phyloP scores from a whole-genome alignment of 2,797 vertebrate species.

The Leptatherina wallacei region DNA sequence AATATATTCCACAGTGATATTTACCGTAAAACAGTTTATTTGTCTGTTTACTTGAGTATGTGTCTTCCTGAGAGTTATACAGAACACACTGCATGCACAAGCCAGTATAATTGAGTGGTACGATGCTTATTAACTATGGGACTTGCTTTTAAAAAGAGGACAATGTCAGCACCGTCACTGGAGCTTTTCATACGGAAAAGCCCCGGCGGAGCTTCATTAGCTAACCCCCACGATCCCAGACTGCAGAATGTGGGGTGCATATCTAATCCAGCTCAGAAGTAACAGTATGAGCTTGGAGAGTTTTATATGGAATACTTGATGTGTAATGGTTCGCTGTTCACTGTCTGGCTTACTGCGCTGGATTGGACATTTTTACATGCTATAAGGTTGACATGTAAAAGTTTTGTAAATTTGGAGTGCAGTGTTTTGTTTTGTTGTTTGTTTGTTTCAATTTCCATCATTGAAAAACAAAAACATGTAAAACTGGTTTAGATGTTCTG shows the following conservation, averaged over 20 bases:
- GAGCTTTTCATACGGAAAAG: constrained; percentile 65
- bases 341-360: constrained; percentile 12
- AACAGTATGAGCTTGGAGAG: constrained; percentile 23
- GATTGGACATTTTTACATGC: constrained; percentile 23
- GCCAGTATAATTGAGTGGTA: constrained; percentile 63
- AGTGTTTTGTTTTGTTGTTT: neutral
- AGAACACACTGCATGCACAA: constrained; percentile 11
- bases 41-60: neutral
- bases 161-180: constrained; percentile 62
- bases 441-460: neutral
- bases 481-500: neutral
- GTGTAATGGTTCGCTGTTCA: constrained; percentile 38
- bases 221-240: constrained; percentile 66
- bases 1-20: constrained; percentile 23
- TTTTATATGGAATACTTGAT: constrained; percentile 50
- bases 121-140: constrained; percentile 58
- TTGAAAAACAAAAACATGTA: neutral
- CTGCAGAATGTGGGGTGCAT: constrained; percentile 67
- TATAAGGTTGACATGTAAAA: constrained; percentile 5
- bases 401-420: neutral
- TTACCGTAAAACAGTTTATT: constrained; percentile 22
- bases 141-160: constrained; percentile 56
- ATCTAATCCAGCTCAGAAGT: constrained; percentile 66
- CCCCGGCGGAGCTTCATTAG: constrained; percentile 72
- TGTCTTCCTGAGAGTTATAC: constrained; percentile 2